These are phyloP conservation scores for Sipha maydis DNA, from an alignment of 2,888 invertebrate genomes.

Conservation along the genomic window DNA sequence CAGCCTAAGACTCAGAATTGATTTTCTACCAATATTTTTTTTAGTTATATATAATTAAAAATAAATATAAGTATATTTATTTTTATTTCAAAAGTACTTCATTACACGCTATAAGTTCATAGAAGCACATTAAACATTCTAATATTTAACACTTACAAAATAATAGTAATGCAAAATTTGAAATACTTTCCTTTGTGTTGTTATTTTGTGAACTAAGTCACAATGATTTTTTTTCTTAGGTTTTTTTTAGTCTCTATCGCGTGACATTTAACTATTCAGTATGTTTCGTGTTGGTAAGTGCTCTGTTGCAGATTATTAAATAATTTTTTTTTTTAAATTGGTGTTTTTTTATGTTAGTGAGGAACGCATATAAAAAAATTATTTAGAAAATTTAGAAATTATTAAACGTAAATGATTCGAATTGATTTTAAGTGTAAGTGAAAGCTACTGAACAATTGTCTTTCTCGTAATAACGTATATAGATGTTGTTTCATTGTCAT, in stretches of 20 bases:
- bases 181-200: slow-evolving; percentile 29
- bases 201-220: slow-evolving; percentile 38
- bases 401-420: slow-evolving; percentile 45
- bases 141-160: slow-evolving; percentile 40
- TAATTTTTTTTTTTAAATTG: slow-evolving; percentile 40
- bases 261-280: slow-evolving; percentile 37
- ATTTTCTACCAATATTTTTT: slow-evolving; percentile 36
- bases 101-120: slow-evolving; percentile 37
- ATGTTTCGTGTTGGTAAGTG: slow-evolving; percentile 51
- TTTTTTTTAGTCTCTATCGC: slow-evolving; percentile 47
- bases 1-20: neutral
- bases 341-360: slow-evolving; percentile 42
- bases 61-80: slow-evolving; percentile 29
- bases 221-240: slow-evolving; percentile 14
- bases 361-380: slow-evolving; percentile 29
- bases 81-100: slow-evolving; percentile 30
- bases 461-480: neutral
- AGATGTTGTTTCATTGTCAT: slow-evolving; percentile 6
- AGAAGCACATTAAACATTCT: slow-evolving; percentile 28
- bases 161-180: slow-evolving; percentile 42
- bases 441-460: neutral
- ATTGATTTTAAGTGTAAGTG: slow-evolving; percentile 43
- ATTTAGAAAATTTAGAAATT: slow-evolving; percentile 24
- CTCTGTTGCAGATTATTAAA: slow-evolving; percentile 44
- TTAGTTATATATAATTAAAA: slow-evolving; percentile 26